phyloP scores from a whole-genome alignment of 2,113 vertebrate species.

The Grammomys surdaster region DNA sequence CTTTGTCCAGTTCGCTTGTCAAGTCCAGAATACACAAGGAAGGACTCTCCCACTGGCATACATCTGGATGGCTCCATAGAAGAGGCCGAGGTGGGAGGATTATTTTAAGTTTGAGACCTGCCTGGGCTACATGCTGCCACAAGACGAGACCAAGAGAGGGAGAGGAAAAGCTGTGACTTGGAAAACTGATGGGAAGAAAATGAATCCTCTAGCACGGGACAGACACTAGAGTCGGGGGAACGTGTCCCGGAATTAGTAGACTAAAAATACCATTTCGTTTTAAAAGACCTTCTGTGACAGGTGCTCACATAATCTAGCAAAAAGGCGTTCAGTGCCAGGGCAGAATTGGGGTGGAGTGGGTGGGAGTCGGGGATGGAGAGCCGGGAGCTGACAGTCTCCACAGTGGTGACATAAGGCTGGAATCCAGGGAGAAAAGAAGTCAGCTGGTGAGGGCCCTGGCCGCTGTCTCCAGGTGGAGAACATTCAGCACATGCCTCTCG shows the following conservation, averaged over 20 bases:
- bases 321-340: neutral
- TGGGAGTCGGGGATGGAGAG: neutral
- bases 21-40: conserved; percentile 18
- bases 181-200: neutral
- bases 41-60: neutral
- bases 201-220: neutral
- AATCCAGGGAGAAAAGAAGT: too few species aligned
- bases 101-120: neutral
- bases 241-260: neutral
- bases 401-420: neutral
- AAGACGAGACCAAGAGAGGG: neutral
- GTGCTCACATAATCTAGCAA: neutral
- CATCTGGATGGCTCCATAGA: neutral
- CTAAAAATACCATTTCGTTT: conserved; percentile 43
- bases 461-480: neutral
- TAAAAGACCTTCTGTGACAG: conserved; percentile 25
- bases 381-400: neutral
- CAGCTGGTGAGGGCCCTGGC: neutral
- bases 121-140: neutral
- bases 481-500: neutral
- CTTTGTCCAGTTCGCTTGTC: conserved; percentile 3
- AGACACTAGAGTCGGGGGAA: conserved; percentile 6
- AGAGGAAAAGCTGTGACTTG: neutral
- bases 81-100: neutral
- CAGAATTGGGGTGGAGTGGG: neutral